Base-by-base conservation (phyloP, 1,140 invertebrate genomes). In the Asbolus verrucosus region DNA sequence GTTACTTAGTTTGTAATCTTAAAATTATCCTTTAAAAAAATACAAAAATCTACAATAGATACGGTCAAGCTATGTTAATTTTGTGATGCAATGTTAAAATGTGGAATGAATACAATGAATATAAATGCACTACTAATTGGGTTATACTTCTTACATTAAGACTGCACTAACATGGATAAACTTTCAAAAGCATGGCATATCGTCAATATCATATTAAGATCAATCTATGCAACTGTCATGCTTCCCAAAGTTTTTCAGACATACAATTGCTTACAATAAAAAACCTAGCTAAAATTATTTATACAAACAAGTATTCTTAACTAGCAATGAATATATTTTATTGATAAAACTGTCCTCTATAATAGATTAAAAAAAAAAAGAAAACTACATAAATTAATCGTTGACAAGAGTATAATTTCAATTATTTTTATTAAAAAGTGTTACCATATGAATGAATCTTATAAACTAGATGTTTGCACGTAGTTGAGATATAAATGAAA, bases 221-320 rank as follows among this genome's bases (percentile, higher is more conserved):
- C 2, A 41, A 38, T 71, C 54, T 39, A 67, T 65, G 14, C 62
- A 43, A 54, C 30, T 31, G 69, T 46, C 27, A 38, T 59, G 68
- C 31, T 67, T 62, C 46, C 30, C 65, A 65, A 71, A 69, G 62
- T 67, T 71, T 65, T 36, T 61, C 68, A 74, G 50, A 75, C 72
- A 74, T 74, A 76, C 71, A 76, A 74, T 76, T 79, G 77, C 76
- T 80, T 80, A 80, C 72, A 75, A 79, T 78, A 77, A 78, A 79
- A 77, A 78, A 79, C 63, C 76, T 80, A 78, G 76, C 78, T 78
- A 79, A 77, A 79, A 78, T 76, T 80, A 77, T 80, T 80, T 80
- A 80, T 80, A 80, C 78, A 80, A 78, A 79, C 76, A 79, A 80
- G 77, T 72, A 76, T 73, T 68, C 75, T 74, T 76, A 78, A 79